A percentile compares a stretch with the other conserved stretches of the same genome.
Conservation (phyloP, 1,140 invertebrate species). For the Heliothis virescens region DNA sequence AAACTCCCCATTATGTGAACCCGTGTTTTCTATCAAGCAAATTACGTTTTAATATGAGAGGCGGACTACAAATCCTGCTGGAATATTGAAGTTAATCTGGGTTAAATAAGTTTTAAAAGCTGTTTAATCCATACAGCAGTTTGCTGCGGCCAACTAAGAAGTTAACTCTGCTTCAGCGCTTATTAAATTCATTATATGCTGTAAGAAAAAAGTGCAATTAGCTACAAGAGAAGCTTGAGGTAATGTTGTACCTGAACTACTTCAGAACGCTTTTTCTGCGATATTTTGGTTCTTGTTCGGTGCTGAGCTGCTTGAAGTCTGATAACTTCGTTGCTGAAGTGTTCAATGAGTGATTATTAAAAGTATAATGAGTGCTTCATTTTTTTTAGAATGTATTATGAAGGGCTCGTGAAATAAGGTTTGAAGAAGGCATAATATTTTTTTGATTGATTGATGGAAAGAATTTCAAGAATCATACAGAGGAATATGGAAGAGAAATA, state of each 20-base stretch:
- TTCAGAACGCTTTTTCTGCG: slow-evolving; percentile 35
- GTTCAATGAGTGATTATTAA: slow-evolving; percentile 13
- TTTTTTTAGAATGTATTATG: background rate
- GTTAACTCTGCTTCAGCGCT: slow-evolving; percentile 48
- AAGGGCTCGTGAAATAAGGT: no score
- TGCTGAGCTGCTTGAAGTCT: slow-evolving; percentile 12
- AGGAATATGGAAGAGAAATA: no score
- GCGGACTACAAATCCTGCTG: slow-evolving; percentile 27
- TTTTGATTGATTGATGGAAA: background rate
- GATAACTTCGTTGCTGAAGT: slow-evolving; percentile 28
- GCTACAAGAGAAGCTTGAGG: slow-evolving; percentile 48
- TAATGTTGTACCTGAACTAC: slow-evolving; percentile 51
- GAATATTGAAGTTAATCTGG: slow-evolving; percentile 50
- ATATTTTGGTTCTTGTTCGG: slow-evolving; percentile 34
- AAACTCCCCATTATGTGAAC: slow-evolving; percentile 14
- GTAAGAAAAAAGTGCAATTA: slow-evolving; percentile 61
- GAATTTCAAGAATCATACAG: no score
- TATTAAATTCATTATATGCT: slow-evolving; percentile 58
- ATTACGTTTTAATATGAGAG: slow-evolving; percentile 40
- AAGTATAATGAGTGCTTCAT: slow-evolving; percentile 12
- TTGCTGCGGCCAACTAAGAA: slow-evolving; percentile 46
- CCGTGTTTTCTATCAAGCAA: slow-evolving; percentile 32
- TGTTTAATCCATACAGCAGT: slow-evolving; percentile 54
- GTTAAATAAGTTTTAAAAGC: slow-evolving; percentile 52
- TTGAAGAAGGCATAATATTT: background rate